These are phyloP conservation scores for Bibio marci DNA, from an alignment of 2,888 invertebrate genomes.

Conservation along the genomic window DNA sequence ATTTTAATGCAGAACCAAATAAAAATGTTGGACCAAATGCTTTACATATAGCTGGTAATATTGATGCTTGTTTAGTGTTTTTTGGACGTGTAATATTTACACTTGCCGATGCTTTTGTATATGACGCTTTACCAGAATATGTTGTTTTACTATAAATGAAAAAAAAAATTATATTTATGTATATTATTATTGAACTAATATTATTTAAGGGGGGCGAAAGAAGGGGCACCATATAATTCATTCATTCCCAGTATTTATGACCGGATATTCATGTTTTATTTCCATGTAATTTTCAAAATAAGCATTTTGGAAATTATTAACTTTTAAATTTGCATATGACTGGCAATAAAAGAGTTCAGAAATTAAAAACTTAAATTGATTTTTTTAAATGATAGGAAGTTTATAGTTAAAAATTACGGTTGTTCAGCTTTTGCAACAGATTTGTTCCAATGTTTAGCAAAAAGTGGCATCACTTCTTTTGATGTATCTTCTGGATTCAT, in stretches of 20 bases:
- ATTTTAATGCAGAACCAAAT: conserved; percentile 68
- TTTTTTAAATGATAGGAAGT: no score
- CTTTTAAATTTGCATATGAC: no score
- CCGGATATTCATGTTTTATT: no score
- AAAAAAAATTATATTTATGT: neutral
- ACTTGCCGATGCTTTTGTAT: conserved; percentile 37
- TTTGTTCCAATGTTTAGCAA: conserved; percentile 69
- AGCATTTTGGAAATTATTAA: no score
- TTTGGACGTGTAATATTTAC: conserved; percentile 52
- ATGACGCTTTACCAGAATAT: conserved; percentile 18
- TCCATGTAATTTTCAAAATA: no score
- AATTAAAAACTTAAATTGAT: no score
- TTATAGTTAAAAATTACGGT: neutral
- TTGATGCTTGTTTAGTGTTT: conserved; percentile 53
- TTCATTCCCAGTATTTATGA: no score
- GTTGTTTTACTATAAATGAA: conserved; percentile 15
- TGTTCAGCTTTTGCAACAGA: conserved; percentile 38
- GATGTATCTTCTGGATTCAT: conserved; percentile 72
- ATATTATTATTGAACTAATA: no score
- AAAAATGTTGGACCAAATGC: conserved; percentile 79
- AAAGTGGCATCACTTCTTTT: conserved; percentile 58
- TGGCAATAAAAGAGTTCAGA: no score
- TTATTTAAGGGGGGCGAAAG: no score
- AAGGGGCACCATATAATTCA: neutral
- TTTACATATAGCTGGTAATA: conserved; percentile 65